A percentile compares a stretch with the other conserved stretches of the same genome.
Evolutionary conservation across 1,140 invertebrate species (phyloP).

Genomic region (Bombyx mandarina): DNA sequence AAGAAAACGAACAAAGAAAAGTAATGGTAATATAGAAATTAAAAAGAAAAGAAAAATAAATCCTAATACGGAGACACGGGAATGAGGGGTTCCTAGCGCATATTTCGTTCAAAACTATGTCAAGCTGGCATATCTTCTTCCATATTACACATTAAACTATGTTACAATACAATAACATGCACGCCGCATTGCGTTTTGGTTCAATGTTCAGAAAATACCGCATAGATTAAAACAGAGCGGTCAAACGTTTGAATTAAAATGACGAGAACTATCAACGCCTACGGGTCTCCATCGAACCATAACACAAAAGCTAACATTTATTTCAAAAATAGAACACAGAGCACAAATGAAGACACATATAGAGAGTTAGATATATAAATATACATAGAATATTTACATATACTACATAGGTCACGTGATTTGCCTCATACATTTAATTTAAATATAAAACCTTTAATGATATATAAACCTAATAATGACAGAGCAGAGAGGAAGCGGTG

Average conservation of each 20-base stretch:
- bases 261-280: background rate
- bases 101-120: slow-evolving; percentile 54
- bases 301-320: slow-evolving; percentile 70
- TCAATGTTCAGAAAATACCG: slow-evolving; percentile 50
- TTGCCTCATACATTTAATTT: slow-evolving; percentile 66
- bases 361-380: slow-evolving; percentile 42
- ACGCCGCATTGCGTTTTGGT: slow-evolving; percentile 66
- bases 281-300: slow-evolving; percentile 57
- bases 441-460: slow-evolving; percentile 64
- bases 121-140: slow-evolving; percentile 61
- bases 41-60: slow-evolving; percentile 6
- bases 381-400: slow-evolving; percentile 65
- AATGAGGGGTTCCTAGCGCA: slow-evolving; percentile 54
- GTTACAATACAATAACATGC: slow-evolving; percentile 66
- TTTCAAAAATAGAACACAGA: slow-evolving; percentile 61
- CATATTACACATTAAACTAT: slow-evolving; percentile 55
- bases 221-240: slow-evolving; percentile 27
- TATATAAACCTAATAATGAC: slow-evolving; percentile 71
- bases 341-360: slow-evolving; percentile 70
- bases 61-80: slow-evolving; percentile 44
- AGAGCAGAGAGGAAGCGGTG: slow-evolving; percentile 75
- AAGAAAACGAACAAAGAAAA: slow-evolving; percentile 29
- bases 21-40: background rate
- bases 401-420: slow-evolving; percentile 60
- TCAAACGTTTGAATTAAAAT: slow-evolving; percentile 17